Evolutionary conservation across 2,797 vertebrate genomes (phyloP).

Genomic region (Centropyge bicolor): DNA sequence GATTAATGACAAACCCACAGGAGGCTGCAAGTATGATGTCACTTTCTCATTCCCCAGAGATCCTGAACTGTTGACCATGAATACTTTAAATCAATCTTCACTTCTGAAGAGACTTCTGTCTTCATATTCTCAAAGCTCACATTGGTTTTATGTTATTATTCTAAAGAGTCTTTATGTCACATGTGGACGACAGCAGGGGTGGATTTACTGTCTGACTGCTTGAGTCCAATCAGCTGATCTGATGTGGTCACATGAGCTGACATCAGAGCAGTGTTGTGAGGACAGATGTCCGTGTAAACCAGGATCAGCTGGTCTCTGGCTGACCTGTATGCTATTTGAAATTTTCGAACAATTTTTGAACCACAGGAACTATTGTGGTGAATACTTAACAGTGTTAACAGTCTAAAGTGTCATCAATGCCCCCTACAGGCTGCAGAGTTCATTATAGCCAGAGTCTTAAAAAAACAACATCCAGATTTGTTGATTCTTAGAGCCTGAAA

Average conservation of each 20-base stretch:
- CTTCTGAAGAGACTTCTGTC: slow-evolving; percentile 30
- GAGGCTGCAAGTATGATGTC: slow-evolving; percentile 38
- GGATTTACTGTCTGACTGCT: slow-evolving; percentile 1
- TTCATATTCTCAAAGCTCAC: slow-evolving; percentile 54
- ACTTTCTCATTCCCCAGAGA: slow-evolving; percentile 15
- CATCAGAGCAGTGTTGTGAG: background rate
- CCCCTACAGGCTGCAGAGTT: slow-evolving; percentile 17
- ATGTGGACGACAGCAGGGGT: slow-evolving; percentile 6
- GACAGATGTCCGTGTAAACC: background rate
- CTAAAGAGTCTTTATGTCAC: slow-evolving; percentile 26
- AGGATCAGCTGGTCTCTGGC: slow-evolving; percentile 13
- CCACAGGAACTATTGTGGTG: background rate
- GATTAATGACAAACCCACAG: slow-evolving; percentile 24
- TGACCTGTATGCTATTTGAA: slow-evolving; percentile 3
- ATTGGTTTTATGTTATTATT: slow-evolving; percentile 59
- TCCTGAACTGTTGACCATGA: background rate
- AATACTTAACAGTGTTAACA: background rate
- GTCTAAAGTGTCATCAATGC: background rate
- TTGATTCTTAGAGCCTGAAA: background rate
- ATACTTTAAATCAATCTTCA: slow-evolving; percentile 21
- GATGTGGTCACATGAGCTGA: slow-evolving; percentile 24
- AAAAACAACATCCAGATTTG: background rate
- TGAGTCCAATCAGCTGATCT: slow-evolving; percentile 22
- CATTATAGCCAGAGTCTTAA: slow-evolving; percentile 1
- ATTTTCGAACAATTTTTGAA: background rate